These are phyloP conservation scores for Leptodactylus fallax DNA, from an alignment of 2,797 vertebrate species.

Conservation along the genomic window DNA sequence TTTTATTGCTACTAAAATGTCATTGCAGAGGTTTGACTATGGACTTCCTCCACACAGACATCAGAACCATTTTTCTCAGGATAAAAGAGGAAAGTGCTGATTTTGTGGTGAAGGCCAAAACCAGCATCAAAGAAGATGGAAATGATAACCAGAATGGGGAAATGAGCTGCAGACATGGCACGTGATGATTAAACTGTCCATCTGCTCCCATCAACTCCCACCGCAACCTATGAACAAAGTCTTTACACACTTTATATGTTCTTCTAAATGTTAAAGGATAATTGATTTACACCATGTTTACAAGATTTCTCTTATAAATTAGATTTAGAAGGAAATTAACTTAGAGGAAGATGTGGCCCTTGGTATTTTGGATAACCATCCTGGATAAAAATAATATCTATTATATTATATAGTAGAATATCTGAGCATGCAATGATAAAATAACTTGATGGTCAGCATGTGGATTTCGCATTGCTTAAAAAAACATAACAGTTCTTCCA, in stretches of 20 bases:
- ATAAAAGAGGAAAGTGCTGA: conserved; percentile 62
- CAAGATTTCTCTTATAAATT: conserved; percentile 21
- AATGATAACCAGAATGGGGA: conserved; percentile 61
- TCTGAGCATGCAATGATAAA: neutral
- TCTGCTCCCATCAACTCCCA: conserved; percentile 50
- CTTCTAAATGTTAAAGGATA: conserved; percentile 8
- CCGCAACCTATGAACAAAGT: conserved; percentile 1
- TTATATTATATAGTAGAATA: neutral
- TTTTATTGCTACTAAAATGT: conserved; percentile 60
- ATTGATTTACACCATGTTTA: conserved; percentile 37
- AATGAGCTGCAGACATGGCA: conserved; percentile 60
- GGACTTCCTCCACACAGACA: conserved; percentile 46
- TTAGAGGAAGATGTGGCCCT: neutral
- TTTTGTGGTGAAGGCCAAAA: conserved; percentile 61
- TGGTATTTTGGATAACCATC: neutral
- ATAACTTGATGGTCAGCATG: neutral
- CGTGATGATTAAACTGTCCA: conserved; percentile 52
- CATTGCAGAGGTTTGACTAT: conserved; percentile 50
- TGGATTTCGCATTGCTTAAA: neutral
- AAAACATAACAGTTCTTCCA: neutral
- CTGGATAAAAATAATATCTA: neutral
- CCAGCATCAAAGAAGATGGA: conserved; percentile 57
- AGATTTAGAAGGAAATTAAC: neutral
- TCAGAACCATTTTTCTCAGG: conserved; percentile 40
- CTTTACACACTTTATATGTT: conserved; percentile 27